Conservation (phyloP, 2,888 invertebrate species). For the Ennomos fuscantarius region DNA sequence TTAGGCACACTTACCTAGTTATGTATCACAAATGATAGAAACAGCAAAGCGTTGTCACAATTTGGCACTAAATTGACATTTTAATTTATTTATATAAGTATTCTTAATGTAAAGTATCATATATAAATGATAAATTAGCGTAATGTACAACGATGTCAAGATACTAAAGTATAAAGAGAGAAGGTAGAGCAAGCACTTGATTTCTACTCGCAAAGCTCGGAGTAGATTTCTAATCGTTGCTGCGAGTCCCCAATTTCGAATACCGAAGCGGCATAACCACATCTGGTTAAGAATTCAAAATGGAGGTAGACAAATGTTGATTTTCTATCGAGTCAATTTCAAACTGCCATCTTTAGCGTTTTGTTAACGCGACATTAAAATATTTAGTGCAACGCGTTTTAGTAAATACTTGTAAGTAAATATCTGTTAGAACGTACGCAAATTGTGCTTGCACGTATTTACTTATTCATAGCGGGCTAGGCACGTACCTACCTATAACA, state of each 20-base stretch:
- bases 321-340: constrained; percentile 68
- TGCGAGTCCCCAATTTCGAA: constrained; percentile 49
- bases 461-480: constrained; percentile 17
- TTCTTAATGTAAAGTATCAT: too few species aligned
- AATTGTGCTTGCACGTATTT: constrained; percentile 21
- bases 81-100: too few species aligned
- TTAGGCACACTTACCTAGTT: too few species aligned
- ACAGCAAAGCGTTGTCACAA: too few species aligned
- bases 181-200: not conserved
- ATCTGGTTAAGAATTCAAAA: constrained; percentile 62
- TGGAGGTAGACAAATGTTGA: constrained; percentile 66
- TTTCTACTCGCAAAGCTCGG: constrained; percentile 3
- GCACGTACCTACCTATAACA: constrained; percentile 14
- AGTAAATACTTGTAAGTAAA: constrained; percentile 38
- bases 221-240: not conserved
- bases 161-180: too few species aligned
- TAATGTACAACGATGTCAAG: too few species aligned
- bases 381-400: constrained; percentile 59
- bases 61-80: too few species aligned
- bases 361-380: constrained; percentile 72
- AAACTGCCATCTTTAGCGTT: constrained; percentile 78
- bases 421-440: constrained; percentile 28
- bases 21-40: too few species aligned
- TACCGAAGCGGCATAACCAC: constrained; percentile 42
- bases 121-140: too few species aligned